Conservation (phyloP, 1,140 invertebrate genomes). For the Trachymyrmex septentrionalis region DNA sequence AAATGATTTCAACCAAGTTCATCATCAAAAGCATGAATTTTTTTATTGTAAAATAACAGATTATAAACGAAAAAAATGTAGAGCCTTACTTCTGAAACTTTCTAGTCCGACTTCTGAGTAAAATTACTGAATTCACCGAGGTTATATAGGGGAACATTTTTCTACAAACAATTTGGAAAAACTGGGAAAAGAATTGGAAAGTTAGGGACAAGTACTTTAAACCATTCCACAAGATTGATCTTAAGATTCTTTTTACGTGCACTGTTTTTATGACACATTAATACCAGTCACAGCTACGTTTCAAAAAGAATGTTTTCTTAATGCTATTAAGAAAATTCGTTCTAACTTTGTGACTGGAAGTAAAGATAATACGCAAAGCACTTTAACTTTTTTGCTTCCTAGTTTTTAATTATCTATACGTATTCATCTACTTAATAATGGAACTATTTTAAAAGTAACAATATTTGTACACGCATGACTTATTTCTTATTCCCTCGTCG, state of each 20-base stretch:
- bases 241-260: background rate
- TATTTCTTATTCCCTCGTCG: slow-evolving; percentile 41
- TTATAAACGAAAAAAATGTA: background rate
- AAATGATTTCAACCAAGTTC: slow-evolving; percentile 22
- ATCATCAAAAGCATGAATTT: background rate
- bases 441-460: background rate
- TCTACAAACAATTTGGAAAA: background rate
- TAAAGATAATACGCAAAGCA: background rate
- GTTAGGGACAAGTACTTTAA: background rate
- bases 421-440: background rate
- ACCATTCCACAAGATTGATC: background rate
- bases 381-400: background rate
- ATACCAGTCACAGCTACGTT: background rate
- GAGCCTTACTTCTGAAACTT: background rate
- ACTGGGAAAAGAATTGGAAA: background rate
- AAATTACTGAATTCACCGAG: background rate
- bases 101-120: background rate
- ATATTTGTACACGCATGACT: background rate
- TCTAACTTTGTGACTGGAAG: background rate
- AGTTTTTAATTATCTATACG: background rate
- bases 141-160: background rate
- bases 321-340: background rate
- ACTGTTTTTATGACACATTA: background rate
- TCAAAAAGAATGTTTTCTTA: background rate
- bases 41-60: background rate